Evolutionary conservation across 1,140 invertebrate species (phyloP), one percentile per base, ranked within the genome.

Genomic region (Andrena cerasifolii): DNA sequence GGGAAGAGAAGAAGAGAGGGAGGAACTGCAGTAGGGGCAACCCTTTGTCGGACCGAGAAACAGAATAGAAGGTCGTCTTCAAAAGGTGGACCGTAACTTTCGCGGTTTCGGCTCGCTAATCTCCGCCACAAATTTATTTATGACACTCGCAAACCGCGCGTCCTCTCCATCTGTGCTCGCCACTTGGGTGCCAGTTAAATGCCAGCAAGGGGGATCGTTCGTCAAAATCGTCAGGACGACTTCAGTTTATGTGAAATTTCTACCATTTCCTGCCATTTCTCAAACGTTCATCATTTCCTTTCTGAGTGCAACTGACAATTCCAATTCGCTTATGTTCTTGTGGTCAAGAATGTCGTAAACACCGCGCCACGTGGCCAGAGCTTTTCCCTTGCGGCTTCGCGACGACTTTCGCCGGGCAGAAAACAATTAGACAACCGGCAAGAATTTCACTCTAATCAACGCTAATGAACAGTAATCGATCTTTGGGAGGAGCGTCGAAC

Each of bases 61-160:
- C 49, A 43, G 56, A 53, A 40, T 8, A 47, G 26, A 54, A 73
- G 43, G 7, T n/a, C 51, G 51, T 33, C 24, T 75, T 43, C 21
- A 67, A 65, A 63, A 67, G 33, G 31, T 24, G 53, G 76, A 72
- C 78, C 71, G 76, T 85, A 86, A 85, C 73, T 79, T 76, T 85
- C 78, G 81, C 74, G 77, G 76, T 85, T 82, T 67, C 70, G 70
- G 45, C 67, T 68, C 71, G 68, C 78, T 83, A 83, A 86, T 86
- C 79, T 85, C 75, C 43, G 68, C 72, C 71, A n/a, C 75, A 79
- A 71, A 85, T 86, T 83, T 86, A 85, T 85, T 86, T 83, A 83
- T 70, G 80, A 77, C 82, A 78, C 18, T 77, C 21, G 54, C 26
- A 33, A 47, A 28, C 47, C 21, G 6, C 72, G 49, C 33, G 58